phyloP scores from a whole-genome alignment of 2,113 vertebrate genomes.

The Cygnus buccinator region DNA sequence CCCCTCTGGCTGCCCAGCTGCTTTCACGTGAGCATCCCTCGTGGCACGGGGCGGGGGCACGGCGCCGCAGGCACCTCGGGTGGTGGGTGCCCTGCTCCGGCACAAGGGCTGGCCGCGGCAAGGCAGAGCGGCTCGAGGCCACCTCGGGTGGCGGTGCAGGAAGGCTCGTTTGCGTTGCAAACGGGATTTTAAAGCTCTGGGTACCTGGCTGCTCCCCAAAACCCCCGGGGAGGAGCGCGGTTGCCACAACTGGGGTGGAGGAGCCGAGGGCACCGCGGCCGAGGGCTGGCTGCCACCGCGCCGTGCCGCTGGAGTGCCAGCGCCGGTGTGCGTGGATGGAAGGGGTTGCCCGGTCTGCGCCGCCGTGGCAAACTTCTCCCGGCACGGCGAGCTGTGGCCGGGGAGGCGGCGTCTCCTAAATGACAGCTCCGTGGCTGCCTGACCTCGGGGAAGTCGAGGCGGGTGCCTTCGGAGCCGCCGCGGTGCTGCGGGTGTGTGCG shows the following conservation, averaged over 20 bases:
- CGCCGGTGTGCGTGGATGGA: not conserved
- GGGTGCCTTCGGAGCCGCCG: no score
- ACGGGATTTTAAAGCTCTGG: not conserved
- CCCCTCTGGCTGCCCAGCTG: not conserved
- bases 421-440: not conserved
- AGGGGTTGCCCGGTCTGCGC: not conserved
- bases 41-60: not conserved
- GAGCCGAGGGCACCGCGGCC: not conserved
- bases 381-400: not conserved
- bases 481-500: no score
- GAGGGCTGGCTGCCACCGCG: accelerated
- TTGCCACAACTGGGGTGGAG: not conserved
- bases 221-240: not conserved
- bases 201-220: not conserved
- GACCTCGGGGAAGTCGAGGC: not conserved
- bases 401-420: not conserved
- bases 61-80: not conserved
- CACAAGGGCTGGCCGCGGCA: not conserved
- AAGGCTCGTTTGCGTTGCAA: not conserved
- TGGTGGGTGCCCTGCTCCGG: not conserved
- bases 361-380: not conserved
- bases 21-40: not conserved
- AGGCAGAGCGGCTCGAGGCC: not conserved
- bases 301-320: not conserved
- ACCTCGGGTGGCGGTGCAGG: not conserved